Evolutionary conservation across 2,888 invertebrate species (phyloP), one percentile per base, ranked within the genome.

Genomic region (Tetheella fluctuosa): DNA sequence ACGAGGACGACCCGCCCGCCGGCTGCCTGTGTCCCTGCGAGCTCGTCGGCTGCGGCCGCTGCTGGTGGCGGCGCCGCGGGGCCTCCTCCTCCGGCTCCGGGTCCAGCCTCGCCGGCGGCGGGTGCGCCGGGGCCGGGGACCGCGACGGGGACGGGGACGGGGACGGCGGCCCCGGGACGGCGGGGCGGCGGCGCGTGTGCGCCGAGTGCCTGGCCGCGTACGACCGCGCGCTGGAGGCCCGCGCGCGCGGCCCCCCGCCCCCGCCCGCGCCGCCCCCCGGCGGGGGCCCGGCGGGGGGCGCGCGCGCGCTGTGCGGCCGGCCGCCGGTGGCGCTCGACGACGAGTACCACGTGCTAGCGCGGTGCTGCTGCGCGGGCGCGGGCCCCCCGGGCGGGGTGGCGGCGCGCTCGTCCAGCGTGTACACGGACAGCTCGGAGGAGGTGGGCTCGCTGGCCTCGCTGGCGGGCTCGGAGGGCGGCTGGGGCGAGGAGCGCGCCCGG

Each of bases 381-480:
- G 64, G 78, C 90, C 54, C 82, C 83, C 60, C 57, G 68, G 60
- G 53, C 65, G 55, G 82, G 83, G 60, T 55, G 68, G 59, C 52
- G 66, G 95, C 95, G 83, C 94, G 96, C 65, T 95, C 97, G 48
- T 96, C 96, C 59, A 97, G 97, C 69, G 96, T 97, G 61, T 97
- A 97, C 90, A 97, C 97, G 1, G 97, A 97, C 85, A 97, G 97
- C 80, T 97, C 96, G 53, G 97, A 97, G 84, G 97, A 97, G 86
- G 95, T 97, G 58, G 97, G 97, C 42, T 97, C 96, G 79, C 92
- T 97, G 59, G 95, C 42, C n/a, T 55, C 54, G 17, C 54, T 55
- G 34, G 34, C 96, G 0, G 96, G 96, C 62, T 96, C 96, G 0
- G 97, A 97, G 84, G 94, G 95, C 15, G 85, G 96, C 77, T 94